Percentiles rank a stretch among this genome's conserved stretches.
Conservation (phyloP, 2,113 vertebrate genomes). For the Girardinichthys multiradiatus region DNA sequence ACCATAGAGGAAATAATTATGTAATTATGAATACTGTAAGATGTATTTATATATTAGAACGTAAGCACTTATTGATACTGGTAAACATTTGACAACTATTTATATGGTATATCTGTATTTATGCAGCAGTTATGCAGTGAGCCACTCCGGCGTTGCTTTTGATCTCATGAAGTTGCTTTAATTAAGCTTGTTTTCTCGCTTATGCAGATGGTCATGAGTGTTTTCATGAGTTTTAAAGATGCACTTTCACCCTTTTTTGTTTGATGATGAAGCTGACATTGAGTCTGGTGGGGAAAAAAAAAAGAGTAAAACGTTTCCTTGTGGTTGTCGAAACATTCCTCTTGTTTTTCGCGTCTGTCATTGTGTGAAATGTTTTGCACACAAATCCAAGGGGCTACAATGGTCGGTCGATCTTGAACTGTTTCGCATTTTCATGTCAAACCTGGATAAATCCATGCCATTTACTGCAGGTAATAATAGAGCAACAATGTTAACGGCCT, state of each 20-base stretch:
- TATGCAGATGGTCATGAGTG: constrained; percentile 61
- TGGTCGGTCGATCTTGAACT: constrained; percentile 53
- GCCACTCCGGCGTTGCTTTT: constrained; percentile 69
- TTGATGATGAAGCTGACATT: constrained; percentile 17
- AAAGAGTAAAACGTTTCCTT: constrained; percentile 52
- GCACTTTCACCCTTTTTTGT: constrained; percentile 71
- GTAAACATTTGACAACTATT: constrained; percentile 82
- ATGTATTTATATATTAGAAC: constrained; percentile 98
- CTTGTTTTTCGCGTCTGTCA: constrained; percentile 47
- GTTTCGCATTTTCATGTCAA: constrained; percentile 56
- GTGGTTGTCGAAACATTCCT: constrained; percentile 74
- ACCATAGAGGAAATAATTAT: constrained; percentile 84
- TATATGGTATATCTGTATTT: constrained; percentile 80
- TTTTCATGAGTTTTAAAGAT: constrained; percentile 60
- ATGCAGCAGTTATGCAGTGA: constrained; percentile 78
- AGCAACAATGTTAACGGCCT: constrained; percentile 45
- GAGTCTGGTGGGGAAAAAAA: not conserved
- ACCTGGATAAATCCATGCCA: constrained; percentile 59
- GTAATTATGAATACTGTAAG: constrained; percentile 94
- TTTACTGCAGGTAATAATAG: constrained; percentile 50
- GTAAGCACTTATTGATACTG: constrained; percentile 82
- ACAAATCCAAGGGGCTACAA: constrained; percentile 67
- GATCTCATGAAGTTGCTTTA: constrained; percentile 60
- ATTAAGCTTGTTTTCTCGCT: constrained; percentile 38
- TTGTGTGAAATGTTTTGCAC: constrained; percentile 59